Evolutionary conservation across 2,113 vertebrate species (phyloP).

Genomic region (Hirundichthys speculiger): DNA sequence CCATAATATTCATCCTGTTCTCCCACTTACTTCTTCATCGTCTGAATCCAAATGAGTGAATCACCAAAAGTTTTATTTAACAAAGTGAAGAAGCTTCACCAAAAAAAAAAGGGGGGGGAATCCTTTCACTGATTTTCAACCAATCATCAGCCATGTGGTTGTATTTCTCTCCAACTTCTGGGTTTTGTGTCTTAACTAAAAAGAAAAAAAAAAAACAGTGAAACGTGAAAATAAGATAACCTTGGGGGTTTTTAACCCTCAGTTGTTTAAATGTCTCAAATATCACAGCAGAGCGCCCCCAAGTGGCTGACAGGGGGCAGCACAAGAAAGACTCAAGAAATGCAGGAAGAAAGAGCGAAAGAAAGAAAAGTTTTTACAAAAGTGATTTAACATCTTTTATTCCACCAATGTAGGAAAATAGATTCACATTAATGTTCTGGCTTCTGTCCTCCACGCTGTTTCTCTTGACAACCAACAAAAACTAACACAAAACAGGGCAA

Average conservation of each 20-base stretch:
- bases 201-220: neutral
- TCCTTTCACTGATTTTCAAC: neutral
- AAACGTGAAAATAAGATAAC: too few relatives aligned
- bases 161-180: too few relatives aligned
- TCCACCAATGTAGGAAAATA: conserved; percentile 68
- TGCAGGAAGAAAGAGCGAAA: neutral
- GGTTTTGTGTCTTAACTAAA: neutral
- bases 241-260: too few relatives aligned
- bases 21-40: conserved; percentile 7
- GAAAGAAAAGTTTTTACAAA: neutral
- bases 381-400: conserved; percentile 58
- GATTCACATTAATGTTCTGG: conserved; percentile 59
- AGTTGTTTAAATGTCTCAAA: too few relatives aligned
- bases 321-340: too few relatives aligned
- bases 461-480: conserved; percentile 47
- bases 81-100: neutral
- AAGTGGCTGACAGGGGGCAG: too few relatives aligned
- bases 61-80: neutral
- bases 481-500: conserved; percentile 16
- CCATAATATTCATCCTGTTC: conserved; percentile 6
- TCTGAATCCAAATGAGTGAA: neutral
- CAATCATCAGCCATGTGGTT: too few relatives aligned
- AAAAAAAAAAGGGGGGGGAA: neutral
- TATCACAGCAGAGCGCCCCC: too few relatives aligned
- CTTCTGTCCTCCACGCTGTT: conserved; percentile 32